Conservation (phyloP, 2,797 vertebrate genomes). For the Melanogrammus aeglefinus region DNA sequence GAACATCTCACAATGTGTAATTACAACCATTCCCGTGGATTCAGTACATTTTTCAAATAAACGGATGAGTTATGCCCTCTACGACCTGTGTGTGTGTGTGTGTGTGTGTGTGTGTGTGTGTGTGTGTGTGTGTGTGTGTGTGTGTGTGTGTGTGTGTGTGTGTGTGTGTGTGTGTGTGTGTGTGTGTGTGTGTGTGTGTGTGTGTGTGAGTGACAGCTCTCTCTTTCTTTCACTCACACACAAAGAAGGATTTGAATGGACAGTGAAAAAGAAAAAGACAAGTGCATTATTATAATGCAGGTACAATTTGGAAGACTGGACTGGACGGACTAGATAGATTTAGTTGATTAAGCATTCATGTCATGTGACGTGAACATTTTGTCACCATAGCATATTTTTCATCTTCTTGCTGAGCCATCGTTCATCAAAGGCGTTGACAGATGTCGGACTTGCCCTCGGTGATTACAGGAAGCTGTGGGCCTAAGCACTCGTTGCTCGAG, state of each 20-base stretch:
- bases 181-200: not conserved
- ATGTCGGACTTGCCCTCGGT: not conserved
- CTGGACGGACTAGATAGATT: not conserved
- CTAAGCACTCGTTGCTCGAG: not conserved
- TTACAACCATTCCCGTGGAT: slow-evolving; percentile 26
- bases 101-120: slow-evolving; percentile 10
- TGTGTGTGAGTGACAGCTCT: too few relatives aligned
- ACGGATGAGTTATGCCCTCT: slow-evolving; percentile 36
- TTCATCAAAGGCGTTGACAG: not conserved
- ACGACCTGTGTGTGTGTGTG: slow-evolving; percentile 27
- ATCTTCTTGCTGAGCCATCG: not conserved
- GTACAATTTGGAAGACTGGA: not conserved
- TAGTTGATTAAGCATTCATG: not conserved
- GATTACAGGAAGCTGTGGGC: not conserved
- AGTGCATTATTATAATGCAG: not conserved
- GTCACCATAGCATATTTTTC: not conserved
- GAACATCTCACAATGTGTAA: slow-evolving; percentile 15
- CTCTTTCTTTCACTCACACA: too few relatives aligned
- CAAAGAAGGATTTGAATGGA: not conserved
- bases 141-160: not conserved
- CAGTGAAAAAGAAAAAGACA: not conserved
- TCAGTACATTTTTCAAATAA: slow-evolving; percentile 24
- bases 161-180: slow-evolving; percentile 9
- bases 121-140: slow-evolving; percentile 9
- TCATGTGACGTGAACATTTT: not conserved